These are phyloP conservation scores for Lagopus muta DNA, from an alignment of 2,113 vertebrate species.

Conservation along the genomic window DNA sequence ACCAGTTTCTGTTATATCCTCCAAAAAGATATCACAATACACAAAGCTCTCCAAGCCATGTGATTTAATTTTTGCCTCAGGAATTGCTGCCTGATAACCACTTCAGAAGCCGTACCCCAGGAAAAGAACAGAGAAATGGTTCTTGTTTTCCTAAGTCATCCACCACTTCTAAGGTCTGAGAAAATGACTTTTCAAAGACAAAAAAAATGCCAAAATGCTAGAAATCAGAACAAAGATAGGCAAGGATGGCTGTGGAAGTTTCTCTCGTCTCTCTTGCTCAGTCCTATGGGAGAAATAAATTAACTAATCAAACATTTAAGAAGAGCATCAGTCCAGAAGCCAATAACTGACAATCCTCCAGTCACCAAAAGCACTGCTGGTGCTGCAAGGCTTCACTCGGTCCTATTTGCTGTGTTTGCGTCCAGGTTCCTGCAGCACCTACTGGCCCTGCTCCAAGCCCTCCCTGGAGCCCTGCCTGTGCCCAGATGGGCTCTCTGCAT, in stretches of 20 bases:
- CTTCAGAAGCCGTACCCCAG: background rate
- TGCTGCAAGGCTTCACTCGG: background rate
- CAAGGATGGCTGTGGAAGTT: background rate
- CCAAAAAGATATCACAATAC: background rate
- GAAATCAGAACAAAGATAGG: background rate
- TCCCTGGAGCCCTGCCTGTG: background rate
- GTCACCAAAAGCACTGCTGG: accelerated
- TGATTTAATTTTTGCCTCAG: background rate
- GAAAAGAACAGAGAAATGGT: background rate
- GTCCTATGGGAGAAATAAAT: slow-evolving; percentile 22
- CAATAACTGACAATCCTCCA: background rate
- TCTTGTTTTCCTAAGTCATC: background rate
- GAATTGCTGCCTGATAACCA: background rate
- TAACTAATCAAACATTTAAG: background rate
- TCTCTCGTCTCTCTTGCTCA: background rate
- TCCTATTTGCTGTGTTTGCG: background rate
- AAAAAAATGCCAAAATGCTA: background rate
- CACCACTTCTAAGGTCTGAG: background rate
- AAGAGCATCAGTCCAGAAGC: background rate
- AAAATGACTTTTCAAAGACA: background rate
- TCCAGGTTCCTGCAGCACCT: background rate
- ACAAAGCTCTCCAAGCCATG: background rate
- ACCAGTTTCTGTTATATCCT: background rate
- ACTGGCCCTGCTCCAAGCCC: background rate
- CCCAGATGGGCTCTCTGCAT: slow-evolving; percentile 29